Base-by-base conservation (phyloP, 2,888 invertebrate genomes). In the Phasia obesa region DNA sequence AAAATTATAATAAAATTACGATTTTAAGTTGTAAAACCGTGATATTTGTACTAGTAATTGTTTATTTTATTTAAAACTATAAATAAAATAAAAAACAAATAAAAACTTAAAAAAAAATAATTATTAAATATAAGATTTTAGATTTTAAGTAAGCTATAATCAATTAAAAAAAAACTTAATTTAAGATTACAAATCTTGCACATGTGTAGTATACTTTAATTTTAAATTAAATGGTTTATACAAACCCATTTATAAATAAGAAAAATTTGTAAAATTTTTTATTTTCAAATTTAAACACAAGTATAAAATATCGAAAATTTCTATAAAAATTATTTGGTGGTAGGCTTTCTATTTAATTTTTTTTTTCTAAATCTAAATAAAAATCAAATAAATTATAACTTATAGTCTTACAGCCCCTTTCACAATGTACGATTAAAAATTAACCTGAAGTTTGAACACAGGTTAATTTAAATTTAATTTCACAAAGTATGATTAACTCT, bases 41-140 rank as follows among this genome's bases (percentile, higher is more conserved):
- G 89, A 89, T 89, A 89, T 89, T 89, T 89, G 89, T 88, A 89
- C 88, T 89, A 89, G 89, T 89, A 88, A 84, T 85, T 85, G 78
- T 81, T 81, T 78, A 85, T 82, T 65, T 77, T 84, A 64, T 77
- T 77, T 62, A 47, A 38, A 75, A 67, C 27, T 15, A 67, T 17
- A 69, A 62, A 15, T 51, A 59, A 44, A 47, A 44, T n/a, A 57
- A 19, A 55, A 65, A 47, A 44, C 27, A 38, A 55, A 23, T n/a
- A n/a, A n/a, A n/a, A n/a, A n/a, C n/a, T n/a, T n/a, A n/a, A n/a
- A n/a, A n/a, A n/a, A n/a, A n/a, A n/a, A n/a, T n/a, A n/a, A n/a
- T n/a, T n/a, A n/a, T 44, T 67, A 67, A 60, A 19, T 47, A 25
- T 60, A 60, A 79, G 55, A 35, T 21, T 2, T 42, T 65, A 11